Evolutionary conservation across 2,888 invertebrate genomes (phyloP).

Genomic region (Agrochola lychnidis): DNA sequence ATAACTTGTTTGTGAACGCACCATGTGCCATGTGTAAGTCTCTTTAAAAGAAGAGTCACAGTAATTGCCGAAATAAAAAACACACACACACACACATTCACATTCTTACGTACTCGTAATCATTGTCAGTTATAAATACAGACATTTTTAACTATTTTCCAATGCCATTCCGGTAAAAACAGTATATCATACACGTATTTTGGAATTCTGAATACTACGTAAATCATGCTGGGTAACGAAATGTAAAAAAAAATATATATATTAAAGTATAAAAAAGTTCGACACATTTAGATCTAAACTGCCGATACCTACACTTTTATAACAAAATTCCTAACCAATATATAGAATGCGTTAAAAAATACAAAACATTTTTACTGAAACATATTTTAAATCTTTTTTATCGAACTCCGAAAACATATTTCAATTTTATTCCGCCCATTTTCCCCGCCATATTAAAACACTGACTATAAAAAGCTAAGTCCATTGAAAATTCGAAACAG

Average conservation of each 20-base stretch:
- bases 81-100: too few species aligned
- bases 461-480: slow-evolving; percentile 58
- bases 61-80: neutral
- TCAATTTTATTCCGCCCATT: slow-evolving; percentile 32
- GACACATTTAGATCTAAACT: slow-evolving; percentile 4
- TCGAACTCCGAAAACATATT: slow-evolving; percentile 22
- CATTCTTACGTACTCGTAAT: too few species aligned
- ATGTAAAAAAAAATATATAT: neutral
- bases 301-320: neutral
- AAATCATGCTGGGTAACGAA: neutral
- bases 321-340: slow-evolving; percentile 1
- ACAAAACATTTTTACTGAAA: neutral
- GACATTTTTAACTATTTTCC: neutral
- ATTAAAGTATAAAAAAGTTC: neutral
- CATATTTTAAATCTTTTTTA: slow-evolving; percentile 1
- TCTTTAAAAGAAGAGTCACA: neutral
- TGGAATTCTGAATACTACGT: neutral
- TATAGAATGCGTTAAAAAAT: neutral
- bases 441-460: slow-evolving; percentile 36
- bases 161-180: neutral
- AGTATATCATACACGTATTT: neutral
- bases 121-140: neutral
- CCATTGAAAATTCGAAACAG: slow-evolving; percentile 64
- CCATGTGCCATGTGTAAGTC: neutral
- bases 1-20: neutral